Percentiles rank a stretch among this genome's conserved stretches.
phyloP scores from a whole-genome alignment of 2,888 invertebrate genomes.

The Sepioteuthis lessoniana region DNA sequence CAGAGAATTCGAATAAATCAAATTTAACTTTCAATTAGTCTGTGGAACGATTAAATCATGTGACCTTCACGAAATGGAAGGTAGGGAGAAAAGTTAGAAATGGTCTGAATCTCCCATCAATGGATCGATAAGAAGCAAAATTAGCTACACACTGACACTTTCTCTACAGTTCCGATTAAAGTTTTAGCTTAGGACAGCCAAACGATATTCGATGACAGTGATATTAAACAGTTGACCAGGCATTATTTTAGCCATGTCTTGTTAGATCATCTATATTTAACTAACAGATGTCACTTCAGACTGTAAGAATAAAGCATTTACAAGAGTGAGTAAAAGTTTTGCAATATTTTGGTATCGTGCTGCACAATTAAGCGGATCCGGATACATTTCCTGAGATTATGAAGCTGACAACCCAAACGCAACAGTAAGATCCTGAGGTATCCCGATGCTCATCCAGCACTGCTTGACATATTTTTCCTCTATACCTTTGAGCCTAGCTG shows the following conservation, averaged over 20 bases:
- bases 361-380: no score
- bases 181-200: background rate
- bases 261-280: no score
- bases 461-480: no score
- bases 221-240: background rate
- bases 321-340: no score
- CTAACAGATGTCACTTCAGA: no score
- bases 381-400: no score
- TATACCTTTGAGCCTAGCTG: no score
- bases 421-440: no score
- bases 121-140: background rate
- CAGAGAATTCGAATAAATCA: background rate
- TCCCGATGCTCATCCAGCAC: no score
- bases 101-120: background rate
- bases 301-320: no score
- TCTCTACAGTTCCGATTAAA: background rate
- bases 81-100: background rate
- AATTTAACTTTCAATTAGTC: slow-evolving; percentile 23
- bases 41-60: background rate
- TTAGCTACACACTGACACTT: background rate
- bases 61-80: background rate
- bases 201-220: background rate
- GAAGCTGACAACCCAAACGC: no score
- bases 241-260: background rate
- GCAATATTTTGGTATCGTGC: no score